These are phyloP conservation scores for Propsilocerus akamusi DNA, from an alignment of 1,140 invertebrate genomes.

Conservation along the genomic window DNA sequence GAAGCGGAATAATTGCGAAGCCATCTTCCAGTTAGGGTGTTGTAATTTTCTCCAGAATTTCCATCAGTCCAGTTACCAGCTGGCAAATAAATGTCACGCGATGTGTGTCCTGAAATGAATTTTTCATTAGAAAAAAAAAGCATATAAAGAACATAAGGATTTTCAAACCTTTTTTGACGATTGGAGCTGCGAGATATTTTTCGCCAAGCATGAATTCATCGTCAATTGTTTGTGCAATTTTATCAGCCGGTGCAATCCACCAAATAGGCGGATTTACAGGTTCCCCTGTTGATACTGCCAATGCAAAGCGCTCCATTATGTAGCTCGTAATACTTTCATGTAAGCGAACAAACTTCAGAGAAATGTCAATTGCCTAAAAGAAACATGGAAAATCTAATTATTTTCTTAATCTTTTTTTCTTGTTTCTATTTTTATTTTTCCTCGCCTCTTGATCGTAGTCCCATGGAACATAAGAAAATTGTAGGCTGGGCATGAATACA, in stretches of 20 bases:
- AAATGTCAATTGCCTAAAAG: conserved; percentile 39
- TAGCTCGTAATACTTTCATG: conserved; percentile 43
- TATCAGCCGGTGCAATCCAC: conserved; percentile 64
- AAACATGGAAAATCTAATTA: neutral
- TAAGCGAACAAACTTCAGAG: conserved; percentile 40
- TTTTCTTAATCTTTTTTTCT: neutral
- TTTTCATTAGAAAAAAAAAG: neutral
- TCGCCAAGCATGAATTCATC: conserved; percentile 56
- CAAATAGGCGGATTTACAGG: conserved; percentile 26
- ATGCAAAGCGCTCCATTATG: conserved; percentile 39
- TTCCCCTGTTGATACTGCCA: conserved; percentile 35
- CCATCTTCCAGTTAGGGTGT: conserved; percentile 23
- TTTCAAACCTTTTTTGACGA: conserved; percentile 32
- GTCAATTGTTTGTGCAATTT: conserved; percentile 39
- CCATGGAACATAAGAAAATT: conserved; percentile 81
- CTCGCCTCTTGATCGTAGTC: conserved; percentile 50
- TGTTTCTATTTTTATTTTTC: conserved; percentile 8
- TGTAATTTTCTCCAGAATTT: conserved; percentile 10
- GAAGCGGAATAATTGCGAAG: conserved; percentile 43
- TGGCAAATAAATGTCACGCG: conserved; percentile 46
- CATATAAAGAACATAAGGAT: neutral
- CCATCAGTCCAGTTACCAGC: conserved; percentile 33
- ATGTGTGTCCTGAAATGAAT: conserved; percentile 13
- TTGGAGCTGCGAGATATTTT: conserved; percentile 47
- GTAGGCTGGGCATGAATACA: conserved; percentile 68